Percentiles rank a stretch among this genome's conserved stretches.
Conservation (phyloP, 2,113 vertebrate genomes). For the Ptilorrhoa leucosticta region DNA sequence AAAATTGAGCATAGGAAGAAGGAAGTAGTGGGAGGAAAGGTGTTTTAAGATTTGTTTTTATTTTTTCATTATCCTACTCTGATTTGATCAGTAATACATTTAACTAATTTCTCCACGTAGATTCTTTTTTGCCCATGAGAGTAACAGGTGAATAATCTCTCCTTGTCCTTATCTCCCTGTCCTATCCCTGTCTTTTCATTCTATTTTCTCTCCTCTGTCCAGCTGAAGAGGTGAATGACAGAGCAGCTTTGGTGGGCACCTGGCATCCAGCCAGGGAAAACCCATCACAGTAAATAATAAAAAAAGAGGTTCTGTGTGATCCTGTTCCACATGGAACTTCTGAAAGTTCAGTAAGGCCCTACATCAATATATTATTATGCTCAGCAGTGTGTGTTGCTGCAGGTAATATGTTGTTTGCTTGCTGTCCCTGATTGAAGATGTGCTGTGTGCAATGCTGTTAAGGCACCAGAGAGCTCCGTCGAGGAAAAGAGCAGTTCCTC, state of each 20-base stretch:
- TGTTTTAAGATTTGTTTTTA: too few relatives aligned
- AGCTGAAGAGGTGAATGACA: too few relatives aligned
- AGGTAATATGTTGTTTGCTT: not conserved
- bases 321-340: not conserved
- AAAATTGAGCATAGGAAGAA: too few relatives aligned
- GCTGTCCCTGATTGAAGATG: not conserved
- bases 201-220: too few relatives aligned
- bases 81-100: too few relatives aligned
- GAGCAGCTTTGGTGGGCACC: not conserved
- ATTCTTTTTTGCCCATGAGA: too few relatives aligned
- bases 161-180: too few relatives aligned
- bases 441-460: not conserved
- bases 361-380: not conserved
- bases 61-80: too few relatives aligned
- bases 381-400: not conserved
- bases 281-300: not conserved
- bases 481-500: not conserved
- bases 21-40: too few relatives aligned
- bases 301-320: not conserved
- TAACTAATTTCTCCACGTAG: too few relatives aligned
- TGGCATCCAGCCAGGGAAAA: not conserved
- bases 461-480: not conserved
- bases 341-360: constrained; percentile 22
- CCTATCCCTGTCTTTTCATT: too few relatives aligned
- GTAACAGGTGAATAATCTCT: too few relatives aligned